Base-by-base conservation (phyloP, 2,888 invertebrate species). In the Nesidiocoris tenuis region DNA sequence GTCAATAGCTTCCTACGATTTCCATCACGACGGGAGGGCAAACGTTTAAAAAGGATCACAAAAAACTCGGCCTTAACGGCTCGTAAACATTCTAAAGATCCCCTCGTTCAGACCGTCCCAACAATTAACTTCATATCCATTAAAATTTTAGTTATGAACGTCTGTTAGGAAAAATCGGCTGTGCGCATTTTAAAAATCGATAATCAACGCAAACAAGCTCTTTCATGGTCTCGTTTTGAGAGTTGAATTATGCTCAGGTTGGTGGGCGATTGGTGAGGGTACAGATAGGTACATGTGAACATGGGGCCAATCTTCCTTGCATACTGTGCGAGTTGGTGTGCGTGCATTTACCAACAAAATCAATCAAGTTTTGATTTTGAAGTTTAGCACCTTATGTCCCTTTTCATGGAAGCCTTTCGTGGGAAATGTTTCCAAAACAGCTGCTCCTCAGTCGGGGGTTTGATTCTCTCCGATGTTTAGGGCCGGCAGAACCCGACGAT, bases 1-100 rank as follows among this genome's bases (percentile, higher is more conserved):
- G 59, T 71, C 23, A 18, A 23, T 7, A 23, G 71, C 25, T 24
- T 71, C 39, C 66, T 25, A 66, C 54, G 18, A 5, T 18, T n/a
- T 59, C 59, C 17, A 17, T 18, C 59, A 9, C 59, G n/a, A 59
- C 18, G 59, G 59, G 59, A 59, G 17, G 59, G 59, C 59, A 64
- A 7, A 22, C n/a, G 64, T 64, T 54, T n/a, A 66, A 66, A 65
- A 54, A 66, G 2, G 18, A 39, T 21, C 9, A 23, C 24, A 21
- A 19, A 71, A 71, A 71, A 71, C 59, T 61, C 19, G 59, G 18
- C 71, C 71, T 25, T 59, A 57, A 24, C 71, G 59, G 61, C 71
- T 71, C 71, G 25, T 71, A 71, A 71, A 71, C 61, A 59, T 18
- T 19, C 24, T 17, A 17, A 17, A 71, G 61, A 3, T n/a, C 23